Evolutionary conservation across 2,797 vertebrate species (phyloP).

Genomic region (Pipistrellus pygmaeus): DNA sequence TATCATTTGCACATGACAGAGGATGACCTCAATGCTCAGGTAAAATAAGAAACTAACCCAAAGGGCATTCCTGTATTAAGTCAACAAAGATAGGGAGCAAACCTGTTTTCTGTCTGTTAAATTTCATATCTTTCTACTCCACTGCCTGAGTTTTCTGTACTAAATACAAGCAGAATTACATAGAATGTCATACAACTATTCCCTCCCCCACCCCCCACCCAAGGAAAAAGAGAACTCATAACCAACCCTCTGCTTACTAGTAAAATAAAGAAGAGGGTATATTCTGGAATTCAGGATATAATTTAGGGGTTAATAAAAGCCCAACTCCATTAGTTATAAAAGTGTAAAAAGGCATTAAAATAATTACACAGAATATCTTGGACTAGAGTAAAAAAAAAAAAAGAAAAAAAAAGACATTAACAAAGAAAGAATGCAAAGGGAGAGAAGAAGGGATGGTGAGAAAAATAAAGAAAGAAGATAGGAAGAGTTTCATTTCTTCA

Average conservation of each 20-base stretch:
- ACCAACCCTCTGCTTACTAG: not conserved
- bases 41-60: not conserved
- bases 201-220: not conserved
- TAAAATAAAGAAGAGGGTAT: not conserved
- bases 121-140: not conserved
- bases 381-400: not conserved
- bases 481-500: not conserved
- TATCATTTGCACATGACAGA: not conserved
- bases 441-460: not conserved
- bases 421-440: not conserved
- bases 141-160: not conserved
- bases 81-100: not conserved
- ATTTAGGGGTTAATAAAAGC: not conserved
- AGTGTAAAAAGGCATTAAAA: not conserved
- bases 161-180: not conserved
- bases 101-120: not conserved
- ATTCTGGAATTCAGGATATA: not conserved
- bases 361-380: not conserved
- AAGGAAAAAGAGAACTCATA: not conserved
- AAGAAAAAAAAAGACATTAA: slow-evolving; percentile 1
- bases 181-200: not conserved
- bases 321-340: not conserved
- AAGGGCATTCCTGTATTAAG: not conserved
- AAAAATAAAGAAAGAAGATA: not conserved
- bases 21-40: not conserved